A percentile compares a stretch with the other conserved stretches of the same genome.
Evolutionary conservation across 2,797 vertebrate genomes (phyloP).

Genomic region (Aulostomus chinensis): DNA sequence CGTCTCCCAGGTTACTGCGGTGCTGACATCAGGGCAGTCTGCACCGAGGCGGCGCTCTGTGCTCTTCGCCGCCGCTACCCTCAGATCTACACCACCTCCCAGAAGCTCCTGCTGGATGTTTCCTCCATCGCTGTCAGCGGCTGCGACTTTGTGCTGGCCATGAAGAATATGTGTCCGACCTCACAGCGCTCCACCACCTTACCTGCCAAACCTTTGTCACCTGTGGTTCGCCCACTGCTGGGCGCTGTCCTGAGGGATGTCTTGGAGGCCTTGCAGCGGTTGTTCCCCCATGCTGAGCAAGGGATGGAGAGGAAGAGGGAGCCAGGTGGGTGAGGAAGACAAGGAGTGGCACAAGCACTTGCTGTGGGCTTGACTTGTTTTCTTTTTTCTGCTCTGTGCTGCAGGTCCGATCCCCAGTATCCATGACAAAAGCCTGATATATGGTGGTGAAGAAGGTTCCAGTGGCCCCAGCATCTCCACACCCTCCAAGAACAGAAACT

Average conservation of each 20-base stretch:
- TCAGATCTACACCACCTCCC: conserved; percentile 89
- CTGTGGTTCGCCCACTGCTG: conserved; percentile 86
- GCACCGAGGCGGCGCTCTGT: conserved; percentile 91
- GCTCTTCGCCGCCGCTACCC: conserved; percentile 91
- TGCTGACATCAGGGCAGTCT: conserved; percentile 93
- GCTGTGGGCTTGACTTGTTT: not conserved
- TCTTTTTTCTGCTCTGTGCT: conserved; percentile 5
- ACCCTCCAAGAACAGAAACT: conserved; percentile 12
- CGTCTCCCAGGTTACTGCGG: conserved; percentile 91
- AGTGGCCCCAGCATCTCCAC: conserved; percentile 64
- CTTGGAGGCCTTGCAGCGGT: conserved; percentile 78
- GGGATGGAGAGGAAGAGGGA: conserved; percentile 76
- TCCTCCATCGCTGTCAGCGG: conserved; percentile 85
- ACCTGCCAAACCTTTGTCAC: conserved; percentile 85
- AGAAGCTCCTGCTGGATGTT: conserved; percentile 90
- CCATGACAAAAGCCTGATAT: conserved; percentile 73
- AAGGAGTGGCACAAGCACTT: not conserved
- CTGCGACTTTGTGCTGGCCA: conserved; percentile 88
- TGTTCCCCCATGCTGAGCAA: conserved; percentile 89
- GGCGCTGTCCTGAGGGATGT: conserved; percentile 75
- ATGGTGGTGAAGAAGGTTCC: conserved; percentile 78
- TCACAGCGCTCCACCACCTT: conserved; percentile 87
- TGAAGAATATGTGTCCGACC: conserved; percentile 90
- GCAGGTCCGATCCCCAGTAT: conserved; percentile 57
- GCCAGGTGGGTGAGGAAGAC: conserved; percentile 65